Evolutionary conservation across 2,888 invertebrate species (phyloP).

Genomic region (Sarcophaga carnaria): DNA sequence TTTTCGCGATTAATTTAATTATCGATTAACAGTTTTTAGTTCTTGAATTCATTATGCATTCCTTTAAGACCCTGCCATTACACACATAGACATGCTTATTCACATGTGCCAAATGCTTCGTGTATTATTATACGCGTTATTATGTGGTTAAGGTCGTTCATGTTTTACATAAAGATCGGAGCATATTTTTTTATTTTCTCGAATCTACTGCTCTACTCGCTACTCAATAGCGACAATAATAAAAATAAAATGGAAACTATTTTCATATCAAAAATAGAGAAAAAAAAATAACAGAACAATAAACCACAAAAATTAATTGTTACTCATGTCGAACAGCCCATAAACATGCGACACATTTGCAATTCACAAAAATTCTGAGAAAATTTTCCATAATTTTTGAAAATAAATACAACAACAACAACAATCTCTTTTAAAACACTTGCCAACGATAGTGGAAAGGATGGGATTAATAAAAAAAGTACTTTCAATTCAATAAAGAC

Average conservation of each 20-base stretch:
- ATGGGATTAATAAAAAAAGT: too few species aligned
- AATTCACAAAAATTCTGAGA: too few species aligned
- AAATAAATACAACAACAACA: too few species aligned
- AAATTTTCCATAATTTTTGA: too few species aligned
- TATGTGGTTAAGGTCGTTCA: constrained; percentile 38
- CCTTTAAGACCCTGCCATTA: background rate
- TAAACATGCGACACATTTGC: background rate
- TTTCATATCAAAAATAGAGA: background rate
- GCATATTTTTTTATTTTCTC: background rate
- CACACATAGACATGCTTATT: background rate
- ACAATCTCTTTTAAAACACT: too few species aligned
- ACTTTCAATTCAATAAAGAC: too few species aligned
- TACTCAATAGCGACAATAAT: background rate
- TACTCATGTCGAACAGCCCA: background rate
- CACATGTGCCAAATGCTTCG: background rate
- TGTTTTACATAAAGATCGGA: background rate
- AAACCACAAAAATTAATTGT: constrained; percentile 9
- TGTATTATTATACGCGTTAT: background rate
- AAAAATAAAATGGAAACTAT: background rate
- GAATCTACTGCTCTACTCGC: background rate
- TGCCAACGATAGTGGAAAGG: too few species aligned
- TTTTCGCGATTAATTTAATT: too few species aligned
- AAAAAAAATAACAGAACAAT: background rate
- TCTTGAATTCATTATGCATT: too few species aligned
- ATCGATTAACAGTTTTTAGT: too few species aligned